Conservation (phyloP, 2,888 invertebrate species). For the Epirrita christyi region DNA sequence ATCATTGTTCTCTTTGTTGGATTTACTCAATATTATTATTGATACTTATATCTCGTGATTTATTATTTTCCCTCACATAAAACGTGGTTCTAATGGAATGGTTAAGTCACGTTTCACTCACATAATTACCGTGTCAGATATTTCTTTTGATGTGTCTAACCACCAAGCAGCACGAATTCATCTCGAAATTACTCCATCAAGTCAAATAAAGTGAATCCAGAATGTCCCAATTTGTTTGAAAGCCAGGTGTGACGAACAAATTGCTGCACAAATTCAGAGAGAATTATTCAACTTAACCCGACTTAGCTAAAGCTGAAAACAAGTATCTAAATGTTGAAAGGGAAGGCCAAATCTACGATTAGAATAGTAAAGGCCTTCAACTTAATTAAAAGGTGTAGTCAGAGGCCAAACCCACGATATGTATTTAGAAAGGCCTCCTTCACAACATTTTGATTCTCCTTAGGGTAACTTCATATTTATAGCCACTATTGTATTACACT, state of each 20-base stretch:
- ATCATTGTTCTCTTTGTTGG: constrained; percentile 13
- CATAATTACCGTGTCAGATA: constrained; percentile 21
- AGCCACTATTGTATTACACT: too few relatives aligned
- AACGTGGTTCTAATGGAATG: constrained; percentile 8
- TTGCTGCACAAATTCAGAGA: constrained; percentile 19
- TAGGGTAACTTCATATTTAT: too few relatives aligned
- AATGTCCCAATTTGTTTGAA: constrained; percentile 22
- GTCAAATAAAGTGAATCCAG: constrained; percentile 13
- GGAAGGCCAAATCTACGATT: too few relatives aligned
- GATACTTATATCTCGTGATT: constrained; percentile 7
- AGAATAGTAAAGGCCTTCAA: too few relatives aligned
- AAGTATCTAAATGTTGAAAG: too few relatives aligned
- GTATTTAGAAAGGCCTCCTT: too few relatives aligned
- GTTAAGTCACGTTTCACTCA: constrained; percentile 13
- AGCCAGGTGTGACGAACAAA: constrained; percentile 21
- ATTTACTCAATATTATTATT: constrained; percentile 9
- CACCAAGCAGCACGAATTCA: constrained; percentile 6
- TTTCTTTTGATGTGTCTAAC: constrained; percentile 13
- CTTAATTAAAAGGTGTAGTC: too few relatives aligned
- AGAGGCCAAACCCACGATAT: too few relatives aligned
- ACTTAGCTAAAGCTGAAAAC: too few relatives aligned
- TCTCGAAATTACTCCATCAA: constrained; percentile 15
- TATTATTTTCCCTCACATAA: constrained; percentile 3
- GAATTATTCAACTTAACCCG: too few relatives aligned
- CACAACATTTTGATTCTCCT: too few relatives aligned